Conservation (phyloP, 2,797 vertebrate species). For the Vultur gryphus region DNA sequence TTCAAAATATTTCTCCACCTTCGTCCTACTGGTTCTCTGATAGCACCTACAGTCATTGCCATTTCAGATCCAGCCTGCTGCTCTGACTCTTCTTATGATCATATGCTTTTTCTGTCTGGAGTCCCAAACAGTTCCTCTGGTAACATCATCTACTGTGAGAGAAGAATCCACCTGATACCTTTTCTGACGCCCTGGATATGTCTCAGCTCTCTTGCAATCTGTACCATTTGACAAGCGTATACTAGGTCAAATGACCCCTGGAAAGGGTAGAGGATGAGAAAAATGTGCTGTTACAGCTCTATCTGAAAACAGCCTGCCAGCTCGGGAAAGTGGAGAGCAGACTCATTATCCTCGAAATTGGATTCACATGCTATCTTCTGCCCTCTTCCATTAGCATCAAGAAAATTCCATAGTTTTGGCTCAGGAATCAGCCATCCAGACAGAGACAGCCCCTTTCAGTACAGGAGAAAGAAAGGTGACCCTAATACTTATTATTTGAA, state of each 20-base stretch:
- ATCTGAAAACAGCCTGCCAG: slow-evolving; percentile 30
- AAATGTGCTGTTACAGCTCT: slow-evolving; percentile 35
- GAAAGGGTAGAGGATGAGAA: slow-evolving; percentile 9
- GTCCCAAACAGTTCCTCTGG: background rate
- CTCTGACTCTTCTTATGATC: background rate
- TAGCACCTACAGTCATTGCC: background rate
- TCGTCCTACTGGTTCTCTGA: background rate
- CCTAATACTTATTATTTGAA: slow-evolving; percentile 5
- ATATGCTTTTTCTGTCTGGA: background rate
- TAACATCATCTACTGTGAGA: background rate
- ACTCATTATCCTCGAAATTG: slow-evolving; percentile 49
- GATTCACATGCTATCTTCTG: slow-evolving; percentile 53
- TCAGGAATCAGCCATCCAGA: slow-evolving; percentile 13
- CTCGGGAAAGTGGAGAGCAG: slow-evolving; percentile 7
- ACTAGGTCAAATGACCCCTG: background rate
- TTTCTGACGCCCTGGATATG: background rate
- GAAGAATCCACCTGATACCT: background rate
- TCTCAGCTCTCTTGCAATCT: background rate
- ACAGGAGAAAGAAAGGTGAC: slow-evolving; percentile 34
- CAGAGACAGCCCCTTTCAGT: background rate
- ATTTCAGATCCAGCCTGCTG: background rate
- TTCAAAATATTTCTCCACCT: background rate
- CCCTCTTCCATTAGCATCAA: slow-evolving; percentile 41
- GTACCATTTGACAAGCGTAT: background rate
- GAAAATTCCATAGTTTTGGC: slow-evolving; percentile 27